Base-by-base conservation (phyloP, 2,113 vertebrate species). In the Ceyx melanurus region DNA sequence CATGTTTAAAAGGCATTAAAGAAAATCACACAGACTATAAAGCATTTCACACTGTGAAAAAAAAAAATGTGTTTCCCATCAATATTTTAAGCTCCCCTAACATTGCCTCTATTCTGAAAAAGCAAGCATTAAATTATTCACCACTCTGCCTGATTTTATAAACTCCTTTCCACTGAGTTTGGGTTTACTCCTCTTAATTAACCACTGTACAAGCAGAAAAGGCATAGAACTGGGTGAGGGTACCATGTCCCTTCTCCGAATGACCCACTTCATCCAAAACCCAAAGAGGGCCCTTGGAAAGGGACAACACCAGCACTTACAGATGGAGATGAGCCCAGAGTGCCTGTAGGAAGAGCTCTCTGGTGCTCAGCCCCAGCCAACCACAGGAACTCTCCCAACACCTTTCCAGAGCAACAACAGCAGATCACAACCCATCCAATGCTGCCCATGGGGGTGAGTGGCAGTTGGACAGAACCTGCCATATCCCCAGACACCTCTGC, bases 111-210 rank as follows among this genome's bases (percentile, higher is more conserved):
- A 31, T 89, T 91, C 5, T 71, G 50, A 56, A 92, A 97, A 95
- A 91, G 92, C 90, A 96, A 96, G 94, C 75, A 81, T 92, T 97
- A 92, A 95, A 97, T 97, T 95, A 96, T 97, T 97, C 92, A 97
- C 71, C 64, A 57, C 79, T 50, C 82, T 56, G 90, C 64, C 88
- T 68, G 68, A 64, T 89, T 95, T 95, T 79, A 93, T 93, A 89
- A 93, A 94, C 75, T 86, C 75, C 60, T 40, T 29, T 82, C 62
- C 12, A 0, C 5, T 14, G 15, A 25, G 25, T 2, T 1, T 45
- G 83, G 42, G 45, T 79, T 94, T 72, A 46, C 51, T 80, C 58
- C 88, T 88, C 86, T 89, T 82, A 85, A 92, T 92, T 93, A 94
- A 92, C 53, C 45, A 54, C 12, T 0, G 0, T 5, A 53, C 13